phyloP scores from a whole-genome alignment of 2,797 vertebrate species.

The Bryconaethiops microstoma region DNA sequence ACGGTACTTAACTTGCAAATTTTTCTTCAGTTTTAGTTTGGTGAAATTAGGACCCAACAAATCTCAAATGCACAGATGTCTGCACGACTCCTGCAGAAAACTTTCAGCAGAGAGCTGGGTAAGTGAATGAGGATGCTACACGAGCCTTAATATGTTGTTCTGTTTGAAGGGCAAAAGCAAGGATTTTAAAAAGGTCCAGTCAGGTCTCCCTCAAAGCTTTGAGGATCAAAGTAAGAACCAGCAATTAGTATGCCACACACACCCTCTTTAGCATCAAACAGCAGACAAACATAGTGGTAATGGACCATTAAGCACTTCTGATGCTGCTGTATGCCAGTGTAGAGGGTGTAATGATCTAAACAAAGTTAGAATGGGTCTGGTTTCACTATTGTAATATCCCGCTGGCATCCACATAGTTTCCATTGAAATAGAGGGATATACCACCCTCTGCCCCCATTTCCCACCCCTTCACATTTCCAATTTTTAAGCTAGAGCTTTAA shows the following conservation, averaged over 20 bases:
- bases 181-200: constrained; percentile 1
- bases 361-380: no score
- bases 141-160: constrained; percentile 37
- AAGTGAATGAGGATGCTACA: constrained; percentile 19
- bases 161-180: constrained; percentile 36
- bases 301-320: background rate
- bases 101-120: background rate
- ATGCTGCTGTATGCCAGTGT: background rate
- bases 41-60: background rate
- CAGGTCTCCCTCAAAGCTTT: constrained; percentile 16
- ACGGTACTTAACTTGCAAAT: background rate
- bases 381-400: background rate
- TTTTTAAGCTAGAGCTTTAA: no score
- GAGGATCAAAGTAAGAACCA: constrained; percentile 40
- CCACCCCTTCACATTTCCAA: no score
- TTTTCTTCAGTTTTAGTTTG: background rate
- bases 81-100: background rate
- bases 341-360: background rate
- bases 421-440: no score
- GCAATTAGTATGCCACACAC: constrained; percentile 43
- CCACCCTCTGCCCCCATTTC: no score
- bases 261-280: constrained; percentile 20
- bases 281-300: constrained; percentile 7
- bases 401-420: no score
- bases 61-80: background rate